These are phyloP conservation scores for Philonicus albiceps DNA, from an alignment of 2,888 invertebrate species.

Conservation along the genomic window DNA sequence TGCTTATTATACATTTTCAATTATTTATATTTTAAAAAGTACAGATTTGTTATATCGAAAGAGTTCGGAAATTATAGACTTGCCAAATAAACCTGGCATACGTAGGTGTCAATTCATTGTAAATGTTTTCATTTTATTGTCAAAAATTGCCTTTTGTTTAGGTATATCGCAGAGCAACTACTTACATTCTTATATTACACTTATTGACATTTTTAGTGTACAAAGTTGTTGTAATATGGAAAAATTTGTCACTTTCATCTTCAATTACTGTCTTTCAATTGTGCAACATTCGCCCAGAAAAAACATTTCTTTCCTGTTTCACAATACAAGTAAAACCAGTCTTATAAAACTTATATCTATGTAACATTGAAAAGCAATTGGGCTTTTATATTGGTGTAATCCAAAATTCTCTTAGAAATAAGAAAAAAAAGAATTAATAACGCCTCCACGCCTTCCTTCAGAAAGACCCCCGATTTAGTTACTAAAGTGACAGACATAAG, in stretches of 20 bases:
- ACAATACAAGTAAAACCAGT: background rate
- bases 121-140: too few species aligned
- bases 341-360: background rate
- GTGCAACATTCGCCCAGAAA: background rate
- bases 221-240: background rate
- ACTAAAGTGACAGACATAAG: slow-evolving; percentile 5
- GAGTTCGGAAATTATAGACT: too few species aligned
- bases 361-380: background rate
- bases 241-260: background rate
- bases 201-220: background rate
- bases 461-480: background rate
- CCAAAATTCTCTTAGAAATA: background rate
- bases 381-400: background rate
- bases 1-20: too few species aligned
- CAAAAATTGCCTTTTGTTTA: too few species aligned
- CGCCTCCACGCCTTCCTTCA: background rate
- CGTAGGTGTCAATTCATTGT: too few species aligned
- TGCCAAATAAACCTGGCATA: too few species aligned
- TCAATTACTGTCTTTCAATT: background rate
- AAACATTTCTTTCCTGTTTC: background rate
- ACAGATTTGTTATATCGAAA: too few species aligned
- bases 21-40: too few species aligned
- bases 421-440: slow-evolving; percentile 27
- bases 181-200: background rate
- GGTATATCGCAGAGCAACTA: too few species aligned